These are phyloP conservation scores for Bathynomus jamesi DNA, from an alignment of 1,140 invertebrate genomes.

Conservation along the genomic window DNA sequence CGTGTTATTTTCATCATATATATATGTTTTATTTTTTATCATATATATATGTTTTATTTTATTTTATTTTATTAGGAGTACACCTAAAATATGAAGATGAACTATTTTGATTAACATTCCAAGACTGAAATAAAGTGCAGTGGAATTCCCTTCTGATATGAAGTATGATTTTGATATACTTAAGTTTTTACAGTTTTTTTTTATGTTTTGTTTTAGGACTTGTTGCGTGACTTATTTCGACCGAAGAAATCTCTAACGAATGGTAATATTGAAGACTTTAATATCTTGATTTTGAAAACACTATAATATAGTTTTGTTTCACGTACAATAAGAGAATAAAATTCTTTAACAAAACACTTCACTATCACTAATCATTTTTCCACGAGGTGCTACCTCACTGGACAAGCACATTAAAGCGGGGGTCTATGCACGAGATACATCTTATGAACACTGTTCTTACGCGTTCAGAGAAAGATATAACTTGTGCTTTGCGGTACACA, in stretches of 20 bases:
- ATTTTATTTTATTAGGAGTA: not conserved
- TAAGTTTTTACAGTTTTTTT: not conserved
- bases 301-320: not conserved
- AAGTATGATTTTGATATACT: not conserved
- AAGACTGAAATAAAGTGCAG: no score
- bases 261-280: not conserved
- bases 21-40: not conserved
- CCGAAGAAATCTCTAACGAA: not conserved
- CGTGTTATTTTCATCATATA: not conserved
- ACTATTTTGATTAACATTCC: not conserved
- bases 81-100: not conserved
- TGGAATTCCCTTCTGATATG: no score
- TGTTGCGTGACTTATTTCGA: not conserved
- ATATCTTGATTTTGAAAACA: not conserved
- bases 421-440: not conserved
- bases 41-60: not conserved
- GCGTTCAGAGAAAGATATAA: not conserved
- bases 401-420: not conserved
- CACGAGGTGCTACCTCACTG: not conserved
- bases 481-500: not conserved
- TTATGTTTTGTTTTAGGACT: not conserved
- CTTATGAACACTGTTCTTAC: not conserved
- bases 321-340: not conserved
- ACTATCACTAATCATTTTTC: not conserved
- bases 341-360: no score